Base-by-base conservation (phyloP, 2,888 invertebrate species). In the Blastobasis adustella region DNA sequence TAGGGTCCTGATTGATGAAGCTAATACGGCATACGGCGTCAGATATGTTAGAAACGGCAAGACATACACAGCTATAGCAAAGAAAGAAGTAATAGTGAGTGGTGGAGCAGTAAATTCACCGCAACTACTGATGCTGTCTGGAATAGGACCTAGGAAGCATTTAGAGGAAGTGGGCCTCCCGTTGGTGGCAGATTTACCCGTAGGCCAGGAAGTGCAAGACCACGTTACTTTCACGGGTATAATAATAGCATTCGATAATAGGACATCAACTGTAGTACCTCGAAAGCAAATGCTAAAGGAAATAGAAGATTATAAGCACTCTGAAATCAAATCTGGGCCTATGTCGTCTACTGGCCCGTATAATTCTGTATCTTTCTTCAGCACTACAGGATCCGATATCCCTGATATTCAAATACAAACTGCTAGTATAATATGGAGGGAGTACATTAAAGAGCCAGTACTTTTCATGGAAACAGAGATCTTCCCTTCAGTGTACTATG, bases 361-460 rank as follows among this genome's bases (percentile, higher is more conserved):
- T 0, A 89, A 87, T 58, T 81, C 89, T 0, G 84, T 90, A 10
- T 90, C 90, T 0, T 92, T 93, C 62, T 75, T 90, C 0, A 90
- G 90, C 69, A 92, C 76, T 0, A 66, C 76, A 1, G 87, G 89
- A 10, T 23, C 72, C 42, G 70, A 82, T 0, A 76, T 75, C 6
- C 78, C 90, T 5, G 93, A 93, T 0, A 86, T 93, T 5, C 92
- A 94, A 74, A 84, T 0, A 63, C 74, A 0, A 87, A 82, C 52
- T 78, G 86, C 37, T 63, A 77, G 49, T 88, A 91, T 0, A 1
- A 10, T 37, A 4, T 47, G 6, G 40, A 37, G 44, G 10, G 49
- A 52, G 36, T 49, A 40, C 40, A 6, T 49, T 5, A 0, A 89
- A 90, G 90, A 91, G 55, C 92, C 92, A 5, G 50, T 51, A 5